These are phyloP conservation scores for Enteromius unitaeniatus DNA, from an alignment of 2,797 vertebrate genomes.

Conservation along the genomic window DNA sequence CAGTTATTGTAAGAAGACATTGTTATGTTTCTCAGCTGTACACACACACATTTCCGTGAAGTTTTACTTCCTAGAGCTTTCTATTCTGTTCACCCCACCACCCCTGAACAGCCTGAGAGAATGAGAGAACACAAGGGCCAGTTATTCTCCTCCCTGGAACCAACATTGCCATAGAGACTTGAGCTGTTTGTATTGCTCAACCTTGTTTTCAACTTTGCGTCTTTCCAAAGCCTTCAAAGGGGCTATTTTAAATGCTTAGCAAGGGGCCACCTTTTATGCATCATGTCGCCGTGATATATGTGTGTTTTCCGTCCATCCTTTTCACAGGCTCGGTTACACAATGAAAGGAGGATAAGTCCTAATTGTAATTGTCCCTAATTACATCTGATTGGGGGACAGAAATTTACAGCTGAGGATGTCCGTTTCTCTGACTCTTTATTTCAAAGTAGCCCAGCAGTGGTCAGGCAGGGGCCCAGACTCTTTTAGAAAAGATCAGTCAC, in stretches of 20 bases:
- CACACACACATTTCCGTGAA: background rate
- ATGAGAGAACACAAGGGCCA: conserved; percentile 48
- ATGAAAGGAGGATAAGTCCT: conserved; percentile 25
- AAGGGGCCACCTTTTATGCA: conserved; percentile 53
- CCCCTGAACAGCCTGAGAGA: conserved; percentile 40
- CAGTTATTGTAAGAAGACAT: conserved; percentile 4
- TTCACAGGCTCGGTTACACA: conserved; percentile 40
- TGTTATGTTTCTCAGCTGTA: background rate
- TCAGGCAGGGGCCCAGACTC: background rate
- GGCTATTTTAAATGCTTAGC: conserved; percentile 52
- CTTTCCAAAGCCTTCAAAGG: conserved; percentile 52
- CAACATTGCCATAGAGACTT: conserved; percentile 57
- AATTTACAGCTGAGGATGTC: conserved; percentile 11
- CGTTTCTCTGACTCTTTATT: background rate
- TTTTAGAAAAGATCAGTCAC: background rate
- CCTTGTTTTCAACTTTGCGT: conserved; percentile 61
- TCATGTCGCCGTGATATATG: conserved; percentile 51
- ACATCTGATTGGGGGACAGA: conserved; percentile 18
- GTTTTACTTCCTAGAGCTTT: conserved; percentile 18
- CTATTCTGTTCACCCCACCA: conserved; percentile 16
- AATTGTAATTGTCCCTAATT: conserved; percentile 41
- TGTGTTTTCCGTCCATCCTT: conserved; percentile 36
- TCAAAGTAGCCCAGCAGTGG: background rate
- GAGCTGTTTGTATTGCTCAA: conserved; percentile 60
- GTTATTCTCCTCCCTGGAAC: conserved; percentile 53